phyloP scores from a whole-genome alignment of 2,888 invertebrate genomes.

The Eurois occulta region DNA sequence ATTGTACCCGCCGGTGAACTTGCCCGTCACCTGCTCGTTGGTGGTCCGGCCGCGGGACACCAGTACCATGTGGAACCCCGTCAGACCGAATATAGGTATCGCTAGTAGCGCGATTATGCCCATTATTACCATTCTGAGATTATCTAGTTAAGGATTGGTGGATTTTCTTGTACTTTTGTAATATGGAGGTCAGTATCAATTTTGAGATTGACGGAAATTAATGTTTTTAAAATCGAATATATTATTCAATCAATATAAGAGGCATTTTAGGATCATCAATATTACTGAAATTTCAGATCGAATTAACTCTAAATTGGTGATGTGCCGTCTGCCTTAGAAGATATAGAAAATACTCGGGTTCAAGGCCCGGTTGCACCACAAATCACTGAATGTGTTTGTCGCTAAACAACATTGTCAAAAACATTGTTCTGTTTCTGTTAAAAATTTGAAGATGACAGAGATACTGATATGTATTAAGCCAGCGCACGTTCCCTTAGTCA shows the following conservation, averaged over 20 bases:
- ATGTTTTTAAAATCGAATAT: neutral
- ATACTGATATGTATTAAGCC: too few relatives aligned
- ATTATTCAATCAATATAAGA: neutral
- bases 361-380: neutral
- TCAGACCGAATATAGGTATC: slow-evolving; percentile 99
- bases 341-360: neutral
- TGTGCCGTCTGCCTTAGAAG: neutral
- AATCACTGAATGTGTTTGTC: neutral
- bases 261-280: neutral
- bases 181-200: neutral
- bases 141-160: slow-evolving; percentile 69
- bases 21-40: slow-evolving; percentile 99
- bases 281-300: neutral
- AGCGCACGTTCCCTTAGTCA: too few relatives aligned
- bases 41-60: slow-evolving; percentile 99
- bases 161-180: neutral
- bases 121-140: slow-evolving; percentile 96
- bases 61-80: slow-evolving; percentile 99
- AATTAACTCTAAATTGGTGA: neutral
- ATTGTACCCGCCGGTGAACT: slow-evolving; percentile 99
- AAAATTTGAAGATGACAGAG: neutral
- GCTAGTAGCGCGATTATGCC: slow-evolving; percentile 97
- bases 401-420: neutral
- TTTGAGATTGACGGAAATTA: neutral
- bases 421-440: neutral